Percentiles rank a stretch among this genome's conserved stretches.
phyloP scores from a whole-genome alignment of 2,113 vertebrate genomes.

The Falco punctatus region DNA sequence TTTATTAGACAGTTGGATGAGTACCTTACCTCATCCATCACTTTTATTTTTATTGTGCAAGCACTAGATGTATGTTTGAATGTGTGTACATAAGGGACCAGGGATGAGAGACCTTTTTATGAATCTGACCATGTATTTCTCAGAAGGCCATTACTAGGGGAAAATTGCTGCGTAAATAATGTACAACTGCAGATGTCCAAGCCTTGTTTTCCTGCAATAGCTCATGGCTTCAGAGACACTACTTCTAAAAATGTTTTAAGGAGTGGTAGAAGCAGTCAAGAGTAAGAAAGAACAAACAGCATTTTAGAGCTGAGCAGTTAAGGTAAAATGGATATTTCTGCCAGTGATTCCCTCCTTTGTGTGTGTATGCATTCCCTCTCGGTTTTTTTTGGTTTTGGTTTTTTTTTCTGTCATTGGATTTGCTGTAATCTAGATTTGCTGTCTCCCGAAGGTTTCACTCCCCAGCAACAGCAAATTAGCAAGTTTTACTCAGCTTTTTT shows the following conservation, averaged over 20 bases:
- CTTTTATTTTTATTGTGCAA: slow-evolving; percentile 12
- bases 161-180: slow-evolving; percentile 28
- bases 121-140: not conserved
- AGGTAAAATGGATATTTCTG: not conserved
- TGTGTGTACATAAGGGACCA: not conserved
- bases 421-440: not conserved
- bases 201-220: not conserved
- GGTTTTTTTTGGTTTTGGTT: no score
- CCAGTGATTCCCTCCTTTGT: not conserved
- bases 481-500: not conserved
- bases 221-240: not conserved
- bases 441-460: not conserved
- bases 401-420: not conserved
- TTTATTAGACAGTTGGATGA: not conserved
- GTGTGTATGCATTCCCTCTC: not conserved
- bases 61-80: not conserved
- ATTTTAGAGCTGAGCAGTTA: not conserved
- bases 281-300: not conserved
- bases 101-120: slow-evolving; percentile 3
- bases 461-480: not conserved
- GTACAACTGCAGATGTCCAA: not conserved
- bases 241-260: not conserved
- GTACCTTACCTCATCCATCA: not conserved
- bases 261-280: not conserved
- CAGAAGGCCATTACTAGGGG: not conserved